Conservation (phyloP, 2,113 vertebrate species). For the Grammomys surdaster region DNA sequence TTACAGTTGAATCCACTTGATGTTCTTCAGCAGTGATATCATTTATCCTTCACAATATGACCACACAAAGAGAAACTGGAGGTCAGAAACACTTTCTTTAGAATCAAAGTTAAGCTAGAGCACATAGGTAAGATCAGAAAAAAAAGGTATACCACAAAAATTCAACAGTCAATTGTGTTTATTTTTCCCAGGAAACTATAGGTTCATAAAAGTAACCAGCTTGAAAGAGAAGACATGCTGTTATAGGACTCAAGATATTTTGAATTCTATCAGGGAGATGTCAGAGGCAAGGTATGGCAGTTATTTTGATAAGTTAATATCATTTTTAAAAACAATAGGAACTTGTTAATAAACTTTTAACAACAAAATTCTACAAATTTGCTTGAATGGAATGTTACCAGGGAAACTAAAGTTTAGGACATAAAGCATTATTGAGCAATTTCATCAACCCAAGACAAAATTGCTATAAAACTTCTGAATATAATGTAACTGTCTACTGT, state of each 20-base stretch:
- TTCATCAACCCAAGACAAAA: not conserved
- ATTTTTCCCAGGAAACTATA: not conserved
- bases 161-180: not conserved
- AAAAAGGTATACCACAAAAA: not conserved
- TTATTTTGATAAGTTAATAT: not conserved
- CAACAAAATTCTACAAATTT: not conserved
- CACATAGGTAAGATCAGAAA: not conserved
- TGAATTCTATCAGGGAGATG: not conserved
- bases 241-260: not conserved
- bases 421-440: not conserved
- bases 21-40: not conserved
- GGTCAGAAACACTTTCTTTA: not conserved
- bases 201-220: not conserved
- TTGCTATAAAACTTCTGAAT: not conserved
- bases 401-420: not conserved
- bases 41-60: not conserved
- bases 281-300: not conserved
- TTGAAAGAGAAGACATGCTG: not conserved
- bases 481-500: not conserved
- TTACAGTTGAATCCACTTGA: not conserved
- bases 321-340: not conserved
- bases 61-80: not conserved
- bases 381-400: not conserved
- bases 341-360: not conserved
- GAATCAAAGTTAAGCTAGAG: not conserved